These are phyloP conservation scores for Protobothrops mucrosquamatus DNA, from an alignment of 2,113 vertebrate species.

Conservation along the genomic window DNA sequence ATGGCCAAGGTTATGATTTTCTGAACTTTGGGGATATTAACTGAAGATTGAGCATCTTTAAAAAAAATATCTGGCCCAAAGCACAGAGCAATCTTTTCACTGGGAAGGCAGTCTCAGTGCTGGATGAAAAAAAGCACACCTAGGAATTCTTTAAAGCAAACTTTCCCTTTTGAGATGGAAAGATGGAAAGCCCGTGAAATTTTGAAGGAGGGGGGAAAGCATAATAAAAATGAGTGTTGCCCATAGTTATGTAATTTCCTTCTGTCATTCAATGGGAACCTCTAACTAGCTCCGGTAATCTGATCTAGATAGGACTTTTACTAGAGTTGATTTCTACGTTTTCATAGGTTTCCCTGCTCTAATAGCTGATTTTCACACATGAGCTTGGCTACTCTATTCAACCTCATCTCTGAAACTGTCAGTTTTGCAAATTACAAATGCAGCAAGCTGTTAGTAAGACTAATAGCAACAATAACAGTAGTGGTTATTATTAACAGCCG, in stretches of 20 bases:
- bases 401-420: constrained; percentile 36
- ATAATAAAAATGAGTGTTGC: constrained; percentile 14
- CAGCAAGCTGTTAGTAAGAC: constrained; percentile 7
- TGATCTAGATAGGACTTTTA: constrained; percentile 35
- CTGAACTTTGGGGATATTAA: background rate
- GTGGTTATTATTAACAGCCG: too few species aligned
- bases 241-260: constrained; percentile 24
- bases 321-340: constrained; percentile 49
- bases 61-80: background rate
- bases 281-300: constrained; percentile 18
- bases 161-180: constrained; percentile 16
- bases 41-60: background rate
- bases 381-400: constrained; percentile 31
- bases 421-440: constrained; percentile 46
- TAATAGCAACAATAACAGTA: too few species aligned
- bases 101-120: constrained; percentile 8
- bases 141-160: constrained; percentile 25
- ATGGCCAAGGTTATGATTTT: background rate
- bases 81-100: constrained; percentile 4
- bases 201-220: background rate
- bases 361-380: constrained; percentile 46
- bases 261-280: constrained; percentile 25
- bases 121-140: background rate
- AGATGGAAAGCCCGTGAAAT: background rate
- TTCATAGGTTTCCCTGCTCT: constrained; percentile 23